phyloP scores from a whole-genome alignment of 2,797 vertebrate genomes.

The Heteromormyrus szaboi region DNA sequence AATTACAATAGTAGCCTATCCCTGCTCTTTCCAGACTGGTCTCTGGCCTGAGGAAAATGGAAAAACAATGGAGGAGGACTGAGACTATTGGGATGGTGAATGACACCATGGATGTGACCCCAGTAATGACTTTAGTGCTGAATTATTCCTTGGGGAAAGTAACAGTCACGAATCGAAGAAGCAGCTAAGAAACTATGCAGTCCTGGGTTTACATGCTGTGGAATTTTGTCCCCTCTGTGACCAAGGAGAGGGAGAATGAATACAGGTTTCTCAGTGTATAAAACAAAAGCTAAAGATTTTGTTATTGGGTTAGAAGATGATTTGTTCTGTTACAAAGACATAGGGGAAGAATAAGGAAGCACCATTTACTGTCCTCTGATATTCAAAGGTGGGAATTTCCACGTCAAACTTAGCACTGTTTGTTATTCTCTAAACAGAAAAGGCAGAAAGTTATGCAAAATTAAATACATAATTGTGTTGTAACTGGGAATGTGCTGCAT shows the following conservation, averaged over 20 bases:
- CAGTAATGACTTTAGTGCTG: background rate
- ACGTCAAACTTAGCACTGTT: background rate
- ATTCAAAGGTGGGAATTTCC: background rate
- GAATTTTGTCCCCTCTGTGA: background rate
- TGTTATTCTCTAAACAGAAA: background rate
- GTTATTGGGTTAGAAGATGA: background rate
- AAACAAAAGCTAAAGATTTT: background rate
- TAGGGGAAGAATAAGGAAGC: background rate
- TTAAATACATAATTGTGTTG: background rate
- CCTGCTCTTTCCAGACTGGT: background rate
- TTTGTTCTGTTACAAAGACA: background rate
- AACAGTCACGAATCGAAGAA: background rate
- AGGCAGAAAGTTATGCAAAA: background rate
- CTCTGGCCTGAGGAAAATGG: background rate
- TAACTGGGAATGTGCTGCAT: conserved; percentile 18
- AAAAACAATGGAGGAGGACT: background rate
- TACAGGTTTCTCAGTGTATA: background rate
- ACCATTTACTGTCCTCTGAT: background rate
- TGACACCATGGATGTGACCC: background rate
- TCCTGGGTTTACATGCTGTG: background rate
- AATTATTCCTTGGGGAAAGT: background rate
- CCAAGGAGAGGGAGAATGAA: background rate
- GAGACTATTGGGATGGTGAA: background rate
- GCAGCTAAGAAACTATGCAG: background rate
- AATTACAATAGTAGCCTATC: background rate